Evolutionary conservation across 2,113 vertebrate genomes (phyloP).

Genomic region (Tetrao urogallus): DNA sequence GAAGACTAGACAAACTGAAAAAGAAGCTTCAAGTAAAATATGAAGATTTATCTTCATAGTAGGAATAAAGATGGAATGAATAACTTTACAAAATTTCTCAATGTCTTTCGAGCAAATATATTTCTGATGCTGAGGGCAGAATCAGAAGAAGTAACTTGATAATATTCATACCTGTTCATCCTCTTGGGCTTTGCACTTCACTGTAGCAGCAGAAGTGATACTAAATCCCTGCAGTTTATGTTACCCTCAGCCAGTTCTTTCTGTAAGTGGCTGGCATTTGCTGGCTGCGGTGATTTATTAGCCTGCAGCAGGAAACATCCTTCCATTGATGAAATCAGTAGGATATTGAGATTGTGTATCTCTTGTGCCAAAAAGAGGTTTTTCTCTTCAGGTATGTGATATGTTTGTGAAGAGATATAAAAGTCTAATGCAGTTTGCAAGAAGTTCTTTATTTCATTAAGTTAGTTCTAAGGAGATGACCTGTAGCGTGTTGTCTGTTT

Average conservation of each 20-base stretch:
- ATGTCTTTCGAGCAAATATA: neutral
- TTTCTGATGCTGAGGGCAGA: neutral
- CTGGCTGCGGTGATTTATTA: slow-evolving; percentile 29
- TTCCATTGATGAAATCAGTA: slow-evolving; percentile 16
- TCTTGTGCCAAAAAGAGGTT: neutral
- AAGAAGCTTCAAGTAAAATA: neutral
- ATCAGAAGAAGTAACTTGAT: neutral
- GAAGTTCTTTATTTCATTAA: slow-evolving; percentile 8
- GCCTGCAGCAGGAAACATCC: neutral
- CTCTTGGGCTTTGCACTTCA: neutral
- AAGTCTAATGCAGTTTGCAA: neutral
- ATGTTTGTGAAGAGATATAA: neutral
- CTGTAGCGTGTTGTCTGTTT: neutral
- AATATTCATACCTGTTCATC: neutral
- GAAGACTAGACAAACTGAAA: neutral
- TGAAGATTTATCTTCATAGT: neutral
- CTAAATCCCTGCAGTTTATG: neutral
- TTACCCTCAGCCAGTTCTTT: neutral
- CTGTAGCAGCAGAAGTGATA: neutral
- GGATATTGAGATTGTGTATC: neutral
- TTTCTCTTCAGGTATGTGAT: neutral
- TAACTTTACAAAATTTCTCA: neutral
- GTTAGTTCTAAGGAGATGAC: neutral
- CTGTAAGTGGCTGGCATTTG: slow-evolving; percentile 10
- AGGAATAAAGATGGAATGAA: neutral